phyloP scores from a whole-genome alignment of 2,888 invertebrate genomes.

The Camptogramma bilineatum region DNA sequence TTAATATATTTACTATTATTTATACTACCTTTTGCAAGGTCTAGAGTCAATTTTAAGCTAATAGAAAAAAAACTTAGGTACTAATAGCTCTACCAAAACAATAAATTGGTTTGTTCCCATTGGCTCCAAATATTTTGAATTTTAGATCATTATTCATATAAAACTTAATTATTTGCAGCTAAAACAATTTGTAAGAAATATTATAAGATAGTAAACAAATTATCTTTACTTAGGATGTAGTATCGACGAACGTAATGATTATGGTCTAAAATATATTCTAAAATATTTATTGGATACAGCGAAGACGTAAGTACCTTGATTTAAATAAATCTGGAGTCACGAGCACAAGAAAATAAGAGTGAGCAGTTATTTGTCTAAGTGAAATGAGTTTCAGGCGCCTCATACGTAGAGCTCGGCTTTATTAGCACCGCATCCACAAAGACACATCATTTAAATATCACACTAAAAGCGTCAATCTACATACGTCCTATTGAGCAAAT shows the following conservation, averaged over 20 bases:
- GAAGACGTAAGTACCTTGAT: slow-evolving; percentile 49
- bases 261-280: not conserved
- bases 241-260: not conserved
- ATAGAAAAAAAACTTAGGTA: too few relatives aligned
- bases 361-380: slow-evolving; percentile 76
- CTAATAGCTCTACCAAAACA: too few relatives aligned
- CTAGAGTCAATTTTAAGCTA: too few relatives aligned
- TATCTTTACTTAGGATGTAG: not conserved
- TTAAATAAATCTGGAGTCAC: slow-evolving; percentile 52
- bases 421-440: slow-evolving; percentile 73
- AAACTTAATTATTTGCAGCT: too few relatives aligned
- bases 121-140: too few relatives aligned
- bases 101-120: too few relatives aligned
- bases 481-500: slow-evolving; percentile 79
- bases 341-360: slow-evolving; percentile 68
- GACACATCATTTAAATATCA: slow-evolving; percentile 81
- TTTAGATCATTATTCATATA: too few relatives aligned
- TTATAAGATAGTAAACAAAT: too few relatives aligned
- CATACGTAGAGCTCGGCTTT: slow-evolving; percentile 73
- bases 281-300: slow-evolving; percentile 55
- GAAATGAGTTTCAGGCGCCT: slow-evolving; percentile 81
- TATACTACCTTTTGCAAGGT: too few relatives aligned
- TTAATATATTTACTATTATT: too few relatives aligned
- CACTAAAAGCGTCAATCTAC: slow-evolving; percentile 83
- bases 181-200: too few relatives aligned